A percentile compares a stretch with the other conserved stretches of the same genome.
These are phyloP conservation scores for Platichthys stellatus DNA, from an alignment of 2,113 vertebrate species.

Conservation along the genomic window DNA sequence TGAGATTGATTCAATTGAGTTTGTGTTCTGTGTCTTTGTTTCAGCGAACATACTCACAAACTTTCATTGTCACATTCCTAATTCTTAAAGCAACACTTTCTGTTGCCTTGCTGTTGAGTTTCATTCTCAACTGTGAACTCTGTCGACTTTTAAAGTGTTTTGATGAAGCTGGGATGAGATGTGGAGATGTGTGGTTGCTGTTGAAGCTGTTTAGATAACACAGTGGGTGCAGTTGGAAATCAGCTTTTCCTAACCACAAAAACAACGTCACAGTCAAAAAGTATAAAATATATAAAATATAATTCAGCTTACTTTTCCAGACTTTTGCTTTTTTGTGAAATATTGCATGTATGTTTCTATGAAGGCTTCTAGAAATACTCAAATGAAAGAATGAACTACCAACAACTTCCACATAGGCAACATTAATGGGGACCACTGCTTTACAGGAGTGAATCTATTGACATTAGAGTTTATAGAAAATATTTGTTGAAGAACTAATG, in stretches of 20 bases:
- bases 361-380: background rate
- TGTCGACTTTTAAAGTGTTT: too few relatives aligned
- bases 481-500: background rate
- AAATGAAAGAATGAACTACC: background rate
- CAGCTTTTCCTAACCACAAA: too few relatives aligned
- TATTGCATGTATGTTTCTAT: background rate
- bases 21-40: background rate
- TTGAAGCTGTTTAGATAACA: too few relatives aligned
- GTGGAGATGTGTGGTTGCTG: too few relatives aligned
- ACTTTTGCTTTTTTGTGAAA: background rate
- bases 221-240: too few relatives aligned
- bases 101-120: background rate
- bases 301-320: too few relatives aligned
- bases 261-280: background rate
- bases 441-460: too few relatives aligned
- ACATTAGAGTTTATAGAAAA: background rate
- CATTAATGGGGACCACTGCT: background rate
- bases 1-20: background rate
- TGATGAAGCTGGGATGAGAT: too few relatives aligned
- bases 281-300: background rate
- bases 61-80: too few relatives aligned
- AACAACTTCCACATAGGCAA: too few relatives aligned
- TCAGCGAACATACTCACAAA: background rate
- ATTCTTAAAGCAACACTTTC: background rate
- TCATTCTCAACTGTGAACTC: too few relatives aligned